Evolutionary conservation across 1,140 invertebrate species (phyloP).

Genomic region (Geopemphigus sp.): DNA sequence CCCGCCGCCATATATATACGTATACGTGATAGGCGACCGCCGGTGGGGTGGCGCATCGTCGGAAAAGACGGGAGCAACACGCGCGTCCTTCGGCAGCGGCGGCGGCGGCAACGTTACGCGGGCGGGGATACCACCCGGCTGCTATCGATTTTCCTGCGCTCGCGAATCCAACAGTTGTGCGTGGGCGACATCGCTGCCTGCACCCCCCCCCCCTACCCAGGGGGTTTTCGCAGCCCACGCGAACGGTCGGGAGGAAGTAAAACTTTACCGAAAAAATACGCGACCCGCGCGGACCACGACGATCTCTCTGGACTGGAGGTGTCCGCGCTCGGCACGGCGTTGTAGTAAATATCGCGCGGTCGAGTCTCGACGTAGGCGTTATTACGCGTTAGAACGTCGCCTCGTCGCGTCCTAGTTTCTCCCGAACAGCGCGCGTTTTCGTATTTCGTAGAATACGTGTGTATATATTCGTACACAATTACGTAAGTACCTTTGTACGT

Average conservation of each 20-base stretch:
- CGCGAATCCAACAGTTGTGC: slow-evolving; percentile 43
- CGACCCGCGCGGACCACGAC: no score
- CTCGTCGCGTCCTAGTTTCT: neutral
- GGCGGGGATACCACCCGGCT: neutral
- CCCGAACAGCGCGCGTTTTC: neutral
- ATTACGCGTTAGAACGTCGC: neutral
- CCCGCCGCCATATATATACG: neutral
- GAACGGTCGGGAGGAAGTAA: neutral
- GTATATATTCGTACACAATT: no score
- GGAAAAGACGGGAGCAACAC: neutral
- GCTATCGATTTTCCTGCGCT: slow-evolving; percentile 1
- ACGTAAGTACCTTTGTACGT: no score
- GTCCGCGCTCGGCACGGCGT: no score
- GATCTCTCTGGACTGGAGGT: no score
- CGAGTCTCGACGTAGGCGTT: neutral
- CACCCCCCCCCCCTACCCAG: no score
- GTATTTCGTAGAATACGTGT: no score
- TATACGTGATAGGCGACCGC: neutral
- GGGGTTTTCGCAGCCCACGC: neutral
- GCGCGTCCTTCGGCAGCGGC: neutral
- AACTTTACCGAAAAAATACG: no score
- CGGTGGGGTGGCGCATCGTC: neutral
- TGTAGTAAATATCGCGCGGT: neutral
- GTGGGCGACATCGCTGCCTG: slow-evolving; percentile 10
- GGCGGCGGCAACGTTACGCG: neutral